Base-by-base conservation (phyloP, 2,888 invertebrate genomes). In the Lutraria lutraria region DNA sequence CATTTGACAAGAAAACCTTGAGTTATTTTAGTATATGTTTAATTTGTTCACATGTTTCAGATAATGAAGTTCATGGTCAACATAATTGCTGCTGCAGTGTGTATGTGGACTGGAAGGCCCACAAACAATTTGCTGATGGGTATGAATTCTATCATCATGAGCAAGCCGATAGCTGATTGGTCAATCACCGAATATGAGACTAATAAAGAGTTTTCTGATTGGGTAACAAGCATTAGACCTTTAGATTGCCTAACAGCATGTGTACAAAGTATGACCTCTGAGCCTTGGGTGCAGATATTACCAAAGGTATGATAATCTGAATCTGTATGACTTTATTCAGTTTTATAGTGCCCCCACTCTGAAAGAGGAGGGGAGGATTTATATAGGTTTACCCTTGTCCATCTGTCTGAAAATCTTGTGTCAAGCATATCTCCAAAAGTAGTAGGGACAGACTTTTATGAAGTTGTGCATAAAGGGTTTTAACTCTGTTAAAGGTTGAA, bases 241-340 rank as follows among this genome's bases (percentile, higher is more conserved):
- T n/a, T 91, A 21, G 82, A 88, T 16, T 85, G 89, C 54, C 86
- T 93, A 54, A 85, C 90, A 13, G 63, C 81, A 25, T 93, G 90
- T 84, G 82, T 93, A 72, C 53, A 87, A 25, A 85, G 88, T 25
- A 86, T 95, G 12, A 90, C 90, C 25, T 80, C 79, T 34, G 94
- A 94, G 68, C 94, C 94, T 25, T 95, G 94, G 95, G 90, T 88
- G 86, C 94, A 93, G 76, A 89, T 94, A 29, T 31, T 93, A 63
- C 90, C 93, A 54, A 94, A 94, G 94, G 95, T 94, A 91, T 21
- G 56, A 80, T 13, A 0, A 6, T 16, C 21, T 34, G 21, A 0
- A 79, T 34, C 43, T 43, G 4, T 43, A 4, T 43, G 2, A 8
- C 43, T 43, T 43, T 43, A n/a, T n/a, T n/a, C n/a, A 43, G 43